Conservation (phyloP, 2,113 vertebrate species). For the Gnathochromis pfefferi region DNA sequence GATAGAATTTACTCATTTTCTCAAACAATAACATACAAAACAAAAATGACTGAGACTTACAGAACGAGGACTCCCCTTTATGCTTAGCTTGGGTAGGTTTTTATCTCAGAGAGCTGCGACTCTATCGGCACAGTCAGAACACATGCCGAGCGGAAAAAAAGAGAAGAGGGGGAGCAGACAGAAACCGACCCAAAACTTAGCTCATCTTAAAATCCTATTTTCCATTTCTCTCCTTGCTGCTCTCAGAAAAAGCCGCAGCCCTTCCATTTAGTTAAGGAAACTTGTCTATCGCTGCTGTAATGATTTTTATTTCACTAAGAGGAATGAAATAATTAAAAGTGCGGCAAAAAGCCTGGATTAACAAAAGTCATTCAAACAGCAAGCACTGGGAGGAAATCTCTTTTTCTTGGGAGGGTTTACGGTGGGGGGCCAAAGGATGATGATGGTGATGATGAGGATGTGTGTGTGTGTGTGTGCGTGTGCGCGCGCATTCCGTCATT, state of each 20-base stretch:
- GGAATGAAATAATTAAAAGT: slow-evolving; percentile 52
- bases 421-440: slow-evolving; percentile 24
- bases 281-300: neutral
- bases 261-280: slow-evolving; percentile 18
- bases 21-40: neutral
- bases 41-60: neutral
- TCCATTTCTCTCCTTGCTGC: neutral
- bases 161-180: neutral
- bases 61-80: neutral
- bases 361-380: slow-evolving; percentile 37
- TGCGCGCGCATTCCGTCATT: slow-evolving; percentile 42
- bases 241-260: neutral
- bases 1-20: slow-evolving; percentile 4
- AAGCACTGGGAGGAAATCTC: neutral
- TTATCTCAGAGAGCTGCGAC: neutral
- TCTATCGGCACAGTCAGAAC: neutral
- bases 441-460: slow-evolving; percentile 13
- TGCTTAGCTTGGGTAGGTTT: neutral
- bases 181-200: neutral
- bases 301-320: slow-evolving; percentile 41
- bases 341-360: slow-evolving; percentile 46
- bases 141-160: neutral
- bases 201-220: neutral
- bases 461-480: neutral
- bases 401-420: slow-evolving; percentile 29